Conservation (phyloP, 2,797 vertebrate genomes). For the Selene dorsalis region DNA sequence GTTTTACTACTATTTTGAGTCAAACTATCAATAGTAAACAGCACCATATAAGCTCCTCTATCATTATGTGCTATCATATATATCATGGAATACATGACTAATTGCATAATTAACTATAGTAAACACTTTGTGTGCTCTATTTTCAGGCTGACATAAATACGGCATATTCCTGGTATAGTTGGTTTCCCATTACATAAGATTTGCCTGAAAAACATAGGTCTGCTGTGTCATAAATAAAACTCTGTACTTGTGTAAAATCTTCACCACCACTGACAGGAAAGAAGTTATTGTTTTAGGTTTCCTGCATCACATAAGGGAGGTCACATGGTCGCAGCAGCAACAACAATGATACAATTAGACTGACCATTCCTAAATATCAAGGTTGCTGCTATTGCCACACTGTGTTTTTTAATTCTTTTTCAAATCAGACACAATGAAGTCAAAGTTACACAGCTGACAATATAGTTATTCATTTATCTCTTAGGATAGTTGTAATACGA, state of each 20-base stretch:
- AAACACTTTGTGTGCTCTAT: not conserved
- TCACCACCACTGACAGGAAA: constrained; percentile 4
- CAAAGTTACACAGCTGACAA: not conserved
- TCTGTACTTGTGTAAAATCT: constrained; percentile 19
- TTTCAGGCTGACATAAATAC: constrained; percentile 25
- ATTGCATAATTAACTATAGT: not conserved
- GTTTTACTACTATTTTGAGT: too few relatives aligned
- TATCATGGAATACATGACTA: not conserved
- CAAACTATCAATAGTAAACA: too few relatives aligned
- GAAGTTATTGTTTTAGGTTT: constrained; percentile 11
- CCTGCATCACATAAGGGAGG: not conserved
- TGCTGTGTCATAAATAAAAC: constrained; percentile 26
- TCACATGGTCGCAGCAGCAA: not conserved
- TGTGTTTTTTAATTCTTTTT: not conserved
- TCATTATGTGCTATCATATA: not conserved
- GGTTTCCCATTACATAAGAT: constrained; percentile 39
- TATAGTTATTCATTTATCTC: not conserved
- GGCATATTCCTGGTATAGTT: constrained; percentile 5
- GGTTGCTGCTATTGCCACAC: not conserved
- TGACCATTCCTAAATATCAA: not conserved
- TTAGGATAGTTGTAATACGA: not conserved
- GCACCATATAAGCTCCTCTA: too few relatives aligned
- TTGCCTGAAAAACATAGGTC: constrained; percentile 10
- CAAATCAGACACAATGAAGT: not conserved
- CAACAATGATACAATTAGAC: too few relatives aligned